A percentile compares a stretch with the other conserved stretches of the same genome.
phyloP scores from a whole-genome alignment of 1,140 invertebrate species.

The Teleogryllus occipitalis region DNA sequence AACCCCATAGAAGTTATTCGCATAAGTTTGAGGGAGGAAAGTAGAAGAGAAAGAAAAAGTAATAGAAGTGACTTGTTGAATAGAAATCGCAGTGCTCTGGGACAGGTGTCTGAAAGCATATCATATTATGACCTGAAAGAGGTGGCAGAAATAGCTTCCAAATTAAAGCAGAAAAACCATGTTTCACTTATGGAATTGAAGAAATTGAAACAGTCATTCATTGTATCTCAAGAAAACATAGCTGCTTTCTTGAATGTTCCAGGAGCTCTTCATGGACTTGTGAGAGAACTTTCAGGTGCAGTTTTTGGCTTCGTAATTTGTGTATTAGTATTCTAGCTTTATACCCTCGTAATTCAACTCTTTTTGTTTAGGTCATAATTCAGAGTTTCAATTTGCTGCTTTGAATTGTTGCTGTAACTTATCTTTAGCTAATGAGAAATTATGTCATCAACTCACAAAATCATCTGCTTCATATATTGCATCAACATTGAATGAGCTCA shows the following conservation, averaged over 20 bases:
- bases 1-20: neutral
- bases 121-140: neutral
- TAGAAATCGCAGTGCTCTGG: neutral
- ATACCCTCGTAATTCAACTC: neutral
- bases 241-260: constrained; percentile 35
- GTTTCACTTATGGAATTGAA: constrained; percentile 25
- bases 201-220: constrained; percentile 36
- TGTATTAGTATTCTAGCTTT: neutral
- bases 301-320: constrained; percentile 14
- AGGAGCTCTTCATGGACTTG: constrained; percentile 37
- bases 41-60: neutral
- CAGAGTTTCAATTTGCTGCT: constrained; percentile 34
- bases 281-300: constrained; percentile 38
- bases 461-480: constrained; percentile 36
- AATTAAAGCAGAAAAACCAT: constrained; percentile 6
- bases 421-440: constrained; percentile 33
- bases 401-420: constrained; percentile 40
- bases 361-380: constrained; percentile 34
- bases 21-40: neutral
- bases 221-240: constrained; percentile 34
- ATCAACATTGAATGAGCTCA: constrained; percentile 34
- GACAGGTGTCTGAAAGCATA: neutral
- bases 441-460: constrained; percentile 32
- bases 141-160: neutral
- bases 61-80: neutral